A percentile compares a stretch with the other conserved stretches of the same genome.
phyloP scores from a whole-genome alignment of 2,888 invertebrate species.

The Platycheirus albimanus region DNA sequence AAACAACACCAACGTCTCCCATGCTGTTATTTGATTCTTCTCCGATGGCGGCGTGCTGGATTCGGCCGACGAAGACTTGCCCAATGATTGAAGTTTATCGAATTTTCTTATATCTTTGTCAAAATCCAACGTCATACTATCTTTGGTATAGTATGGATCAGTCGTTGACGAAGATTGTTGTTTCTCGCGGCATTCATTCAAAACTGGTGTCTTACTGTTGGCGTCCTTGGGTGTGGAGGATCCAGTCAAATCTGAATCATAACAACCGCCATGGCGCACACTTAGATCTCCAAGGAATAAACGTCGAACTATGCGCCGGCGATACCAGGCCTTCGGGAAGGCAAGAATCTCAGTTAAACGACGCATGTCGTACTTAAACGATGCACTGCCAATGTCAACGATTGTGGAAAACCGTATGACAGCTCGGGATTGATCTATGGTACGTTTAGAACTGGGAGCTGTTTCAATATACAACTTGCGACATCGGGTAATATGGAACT shows the following conservation, averaged over 20 bases:
- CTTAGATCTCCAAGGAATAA: constrained; percentile 97
- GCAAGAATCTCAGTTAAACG: constrained; percentile 97
- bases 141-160: constrained; percentile 83
- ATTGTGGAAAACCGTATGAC: constrained; percentile 96
- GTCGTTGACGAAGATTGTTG: constrained; percentile 35
- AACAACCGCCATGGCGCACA: constrained; percentile 81
- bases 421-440: constrained; percentile 89
- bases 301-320: constrained; percentile 94
- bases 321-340: constrained; percentile 99
- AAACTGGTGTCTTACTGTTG: constrained; percentile 73
- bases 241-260: constrained; percentile 77
- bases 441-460: constrained; percentile 79
- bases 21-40: constrained; percentile 88
- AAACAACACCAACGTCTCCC: constrained; percentile 98
- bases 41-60: constrained; percentile 85
- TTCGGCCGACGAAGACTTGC: constrained; percentile 85
- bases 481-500: constrained; percentile 96
- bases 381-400: constrained; percentile 96
- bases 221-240: constrained; percentile 77
- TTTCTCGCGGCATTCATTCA: constrained; percentile 75
- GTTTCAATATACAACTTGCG: constrained; percentile 92
- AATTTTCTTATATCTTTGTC: constrained; percentile 84
- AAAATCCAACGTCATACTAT: constrained; percentile 85
- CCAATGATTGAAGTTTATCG: constrained; percentile 83
- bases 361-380: constrained; percentile 99